A percentile compares a stretch with the other conserved stretches of the same genome.
phyloP scores from a whole-genome alignment of 2,888 invertebrate genomes.

The Zaprionus obscuricornis region DNA sequence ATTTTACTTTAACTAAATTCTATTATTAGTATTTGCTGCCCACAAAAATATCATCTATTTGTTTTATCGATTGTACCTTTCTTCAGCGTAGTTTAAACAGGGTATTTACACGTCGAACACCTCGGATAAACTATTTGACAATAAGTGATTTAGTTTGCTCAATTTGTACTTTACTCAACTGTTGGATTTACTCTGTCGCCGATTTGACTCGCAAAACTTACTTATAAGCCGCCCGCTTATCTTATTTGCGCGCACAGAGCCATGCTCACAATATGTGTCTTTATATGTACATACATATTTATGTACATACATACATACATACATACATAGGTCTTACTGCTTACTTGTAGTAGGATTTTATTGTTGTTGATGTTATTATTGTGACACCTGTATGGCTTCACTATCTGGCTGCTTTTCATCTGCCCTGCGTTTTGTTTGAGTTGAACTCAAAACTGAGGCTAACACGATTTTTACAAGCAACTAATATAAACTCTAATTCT shows the following conservation, averaged over 20 bases:
- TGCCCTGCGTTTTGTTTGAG: slow-evolving; percentile 37
- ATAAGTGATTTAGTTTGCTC: no score
- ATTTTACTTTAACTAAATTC: no score
- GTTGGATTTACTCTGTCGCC: not conserved
- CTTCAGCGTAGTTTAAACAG: no score
- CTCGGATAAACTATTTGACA: no score
- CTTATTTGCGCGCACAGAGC: slow-evolving; percentile 12
- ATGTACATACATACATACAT: not conserved
- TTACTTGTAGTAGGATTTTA: no score
- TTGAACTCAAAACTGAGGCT: slow-evolving; percentile 49
- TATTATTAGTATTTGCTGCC: no score
- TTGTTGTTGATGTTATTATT: slow-evolving; percentile 4
- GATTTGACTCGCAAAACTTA: no score
- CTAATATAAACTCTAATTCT: slow-evolving; percentile 31
- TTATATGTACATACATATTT: not conserved
- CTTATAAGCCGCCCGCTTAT: not conserved
- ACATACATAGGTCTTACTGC: not conserved
- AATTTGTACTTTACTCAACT: not conserved
- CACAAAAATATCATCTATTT: no score
- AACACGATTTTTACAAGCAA: slow-evolving; percentile 36
- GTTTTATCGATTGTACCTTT: no score
- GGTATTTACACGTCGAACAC: no score
- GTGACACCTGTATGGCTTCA: slow-evolving; percentile 61
- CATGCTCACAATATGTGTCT: slow-evolving; percentile 6
- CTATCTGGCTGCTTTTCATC: slow-evolving; percentile 38